phyloP scores from a whole-genome alignment of 2,797 vertebrate genomes.

The Eulemur rubriventer region DNA sequence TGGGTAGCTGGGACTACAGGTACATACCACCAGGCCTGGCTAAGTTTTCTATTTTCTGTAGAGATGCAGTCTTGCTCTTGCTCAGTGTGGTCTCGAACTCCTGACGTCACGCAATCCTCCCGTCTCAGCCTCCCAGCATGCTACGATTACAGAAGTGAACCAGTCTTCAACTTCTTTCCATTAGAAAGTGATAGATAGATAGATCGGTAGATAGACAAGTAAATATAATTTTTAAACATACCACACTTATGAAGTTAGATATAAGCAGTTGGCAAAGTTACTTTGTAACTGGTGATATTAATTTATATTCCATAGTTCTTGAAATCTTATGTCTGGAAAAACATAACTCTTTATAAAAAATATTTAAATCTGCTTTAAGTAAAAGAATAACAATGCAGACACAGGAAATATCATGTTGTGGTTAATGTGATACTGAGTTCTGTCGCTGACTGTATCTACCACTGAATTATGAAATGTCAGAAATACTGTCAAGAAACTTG shows the following conservation, averaged over 20 bases:
- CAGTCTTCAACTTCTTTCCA: neutral
- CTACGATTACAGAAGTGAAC: too few relatives aligned
- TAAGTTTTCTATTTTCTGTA: too few relatives aligned
- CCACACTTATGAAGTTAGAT: neutral
- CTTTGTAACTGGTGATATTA: neutral
- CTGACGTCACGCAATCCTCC: too few relatives aligned
- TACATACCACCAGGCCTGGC: too few relatives aligned
- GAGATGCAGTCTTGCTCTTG: too few relatives aligned
- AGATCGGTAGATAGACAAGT: neutral
- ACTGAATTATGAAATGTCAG: slow-evolving; percentile 27
- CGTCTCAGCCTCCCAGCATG: too few relatives aligned
- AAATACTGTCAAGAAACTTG: slow-evolving; percentile 44
- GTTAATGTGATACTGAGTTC: neutral
- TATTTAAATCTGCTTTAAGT: neutral
- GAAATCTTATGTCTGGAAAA: neutral
- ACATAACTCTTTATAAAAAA: neutral
- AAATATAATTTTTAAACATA: neutral
- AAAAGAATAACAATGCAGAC: slow-evolving; percentile 1
- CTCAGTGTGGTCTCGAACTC: too few relatives aligned
- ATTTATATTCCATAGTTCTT: neutral
- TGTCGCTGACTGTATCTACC: neutral
- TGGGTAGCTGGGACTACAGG: too few relatives aligned
- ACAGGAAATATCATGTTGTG: neutral
- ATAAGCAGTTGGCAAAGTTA: neutral
- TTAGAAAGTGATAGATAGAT: neutral